phyloP scores from a whole-genome alignment of 1,140 invertebrate genomes.

The Archivesica marissinica region DNA sequence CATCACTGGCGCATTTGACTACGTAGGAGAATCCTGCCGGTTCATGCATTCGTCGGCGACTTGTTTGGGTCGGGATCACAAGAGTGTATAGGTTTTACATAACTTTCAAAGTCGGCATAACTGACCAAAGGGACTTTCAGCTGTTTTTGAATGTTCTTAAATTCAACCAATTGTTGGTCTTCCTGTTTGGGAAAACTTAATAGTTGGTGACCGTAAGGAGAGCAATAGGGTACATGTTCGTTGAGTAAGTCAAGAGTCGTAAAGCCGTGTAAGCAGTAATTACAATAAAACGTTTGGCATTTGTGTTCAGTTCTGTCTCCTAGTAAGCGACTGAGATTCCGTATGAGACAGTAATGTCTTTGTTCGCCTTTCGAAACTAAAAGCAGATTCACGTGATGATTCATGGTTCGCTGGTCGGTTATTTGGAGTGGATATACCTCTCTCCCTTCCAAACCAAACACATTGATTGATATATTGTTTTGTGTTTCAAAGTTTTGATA shows the following conservation, averaged over 20 bases:
- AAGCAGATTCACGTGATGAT: slow-evolving; percentile 26
- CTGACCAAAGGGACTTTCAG: slow-evolving; percentile 53
- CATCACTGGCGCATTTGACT: neutral
- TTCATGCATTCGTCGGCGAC: slow-evolving; percentile 39
- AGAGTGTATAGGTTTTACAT: slow-evolving; percentile 38
- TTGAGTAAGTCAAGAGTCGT: slow-evolving; percentile 19
- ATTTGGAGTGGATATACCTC: slow-evolving; percentile 42
- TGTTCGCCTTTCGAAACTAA: slow-evolving; percentile 22
- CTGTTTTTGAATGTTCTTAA: slow-evolving; percentile 18
- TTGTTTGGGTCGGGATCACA: slow-evolving; percentile 16
- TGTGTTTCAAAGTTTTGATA: slow-evolving; percentile 23
- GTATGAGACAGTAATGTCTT: slow-evolving; percentile 44
- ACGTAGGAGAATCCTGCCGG: neutral
- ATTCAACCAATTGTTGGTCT: slow-evolving; percentile 53
- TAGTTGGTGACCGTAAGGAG: slow-evolving; percentile 51
- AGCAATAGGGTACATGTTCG: slow-evolving; percentile 54
- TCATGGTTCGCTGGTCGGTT: neutral
- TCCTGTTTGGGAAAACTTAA: slow-evolving; percentile 53
- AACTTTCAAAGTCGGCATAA: slow-evolving; percentile 57
- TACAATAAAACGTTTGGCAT: slow-evolving; percentile 41
- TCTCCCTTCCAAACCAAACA: slow-evolving; percentile 35
- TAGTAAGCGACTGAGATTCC: slow-evolving; percentile 46
- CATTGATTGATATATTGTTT: slow-evolving; percentile 52
- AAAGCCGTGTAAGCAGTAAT: slow-evolving; percentile 58
- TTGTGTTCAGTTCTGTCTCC: slow-evolving; percentile 46